Conservation (phyloP, 23 tunicate genomes). For the Diplosoma virens region DNA sequence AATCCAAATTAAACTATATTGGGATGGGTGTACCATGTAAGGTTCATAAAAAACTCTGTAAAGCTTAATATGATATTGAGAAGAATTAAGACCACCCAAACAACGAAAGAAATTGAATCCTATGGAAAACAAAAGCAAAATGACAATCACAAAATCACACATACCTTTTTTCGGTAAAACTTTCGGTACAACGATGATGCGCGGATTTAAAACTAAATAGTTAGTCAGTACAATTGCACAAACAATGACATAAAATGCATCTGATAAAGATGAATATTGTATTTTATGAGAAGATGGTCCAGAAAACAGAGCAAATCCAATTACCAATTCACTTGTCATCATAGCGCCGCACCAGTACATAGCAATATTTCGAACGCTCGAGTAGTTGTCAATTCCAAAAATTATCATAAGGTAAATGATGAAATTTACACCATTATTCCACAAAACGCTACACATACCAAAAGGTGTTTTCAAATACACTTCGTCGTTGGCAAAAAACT, state of each 20-base stretch:
- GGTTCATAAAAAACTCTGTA: slow-evolving; percentile 7
- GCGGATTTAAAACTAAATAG: too few relatives aligned
- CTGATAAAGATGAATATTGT: neutral
- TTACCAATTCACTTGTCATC: neutral
- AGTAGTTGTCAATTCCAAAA: neutral
- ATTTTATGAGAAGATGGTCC: too few relatives aligned
- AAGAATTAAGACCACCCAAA: too few relatives aligned
- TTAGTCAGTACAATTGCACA: too few relatives aligned
- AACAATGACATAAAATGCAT: neutral
- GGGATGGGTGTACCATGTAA: neutral
- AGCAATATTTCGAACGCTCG: neutral
- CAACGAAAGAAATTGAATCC: too few relatives aligned
- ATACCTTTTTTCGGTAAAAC: too few relatives aligned
- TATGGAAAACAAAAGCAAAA: too few relatives aligned
- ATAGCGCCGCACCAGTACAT: slow-evolving; percentile 1
- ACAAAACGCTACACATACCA: too few relatives aligned
- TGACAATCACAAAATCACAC: too few relatives aligned
- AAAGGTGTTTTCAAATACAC: neutral
- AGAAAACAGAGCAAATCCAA: neutral
- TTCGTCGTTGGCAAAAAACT: neutral
- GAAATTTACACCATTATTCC: too few relatives aligned
- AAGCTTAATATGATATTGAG: too few relatives aligned
- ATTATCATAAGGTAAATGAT: neutral
- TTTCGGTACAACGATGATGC: too few relatives aligned
- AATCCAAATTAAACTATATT: neutral